Percentiles rank a stretch among this genome's conserved stretches.
Evolutionary conservation across 2,888 invertebrate species (phyloP).

Genomic region (Andrena haemorrhoa): DNA sequence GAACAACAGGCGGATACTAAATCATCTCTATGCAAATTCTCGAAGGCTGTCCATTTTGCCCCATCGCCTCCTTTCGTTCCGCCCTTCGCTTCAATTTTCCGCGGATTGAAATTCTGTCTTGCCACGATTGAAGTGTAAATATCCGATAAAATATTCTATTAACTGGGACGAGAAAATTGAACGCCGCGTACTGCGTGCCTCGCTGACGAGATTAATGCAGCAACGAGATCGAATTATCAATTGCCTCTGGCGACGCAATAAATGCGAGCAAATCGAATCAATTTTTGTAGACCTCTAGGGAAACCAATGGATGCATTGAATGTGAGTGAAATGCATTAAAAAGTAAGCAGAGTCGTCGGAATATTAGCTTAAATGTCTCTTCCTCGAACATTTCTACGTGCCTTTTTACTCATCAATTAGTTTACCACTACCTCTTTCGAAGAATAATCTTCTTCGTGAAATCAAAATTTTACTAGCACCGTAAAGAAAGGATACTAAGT

Average conservation of each 20-base stretch:
- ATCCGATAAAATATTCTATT: constrained; percentile 37
- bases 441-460: too few species aligned
- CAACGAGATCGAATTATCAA: constrained; percentile 9
- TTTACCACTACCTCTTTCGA: too few species aligned
- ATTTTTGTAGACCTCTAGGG: background rate
- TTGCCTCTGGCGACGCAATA: background rate
- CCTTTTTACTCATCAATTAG: too few species aligned
- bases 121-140: constrained; percentile 35
- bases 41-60: constrained; percentile 35
- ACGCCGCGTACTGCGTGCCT: constrained; percentile 1
- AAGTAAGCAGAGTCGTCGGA: too few species aligned
- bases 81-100: constrained; percentile 4
- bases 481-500: too few species aligned
- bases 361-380: too few species aligned
- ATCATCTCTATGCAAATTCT: constrained; percentile 55
- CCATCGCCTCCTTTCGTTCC: constrained; percentile 14
- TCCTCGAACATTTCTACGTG: too few species aligned
- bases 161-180: constrained; percentile 32
- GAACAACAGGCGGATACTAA: constrained; percentile 28
- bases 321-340: too few species aligned
- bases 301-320: background rate
- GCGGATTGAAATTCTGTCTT: constrained; percentile 28
- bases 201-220: background rate
- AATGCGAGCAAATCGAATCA: constrained; percentile 9
- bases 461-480: too few species aligned